Conservation (phyloP, 2,113 vertebrate species). For the Agelaius tricolor region DNA sequence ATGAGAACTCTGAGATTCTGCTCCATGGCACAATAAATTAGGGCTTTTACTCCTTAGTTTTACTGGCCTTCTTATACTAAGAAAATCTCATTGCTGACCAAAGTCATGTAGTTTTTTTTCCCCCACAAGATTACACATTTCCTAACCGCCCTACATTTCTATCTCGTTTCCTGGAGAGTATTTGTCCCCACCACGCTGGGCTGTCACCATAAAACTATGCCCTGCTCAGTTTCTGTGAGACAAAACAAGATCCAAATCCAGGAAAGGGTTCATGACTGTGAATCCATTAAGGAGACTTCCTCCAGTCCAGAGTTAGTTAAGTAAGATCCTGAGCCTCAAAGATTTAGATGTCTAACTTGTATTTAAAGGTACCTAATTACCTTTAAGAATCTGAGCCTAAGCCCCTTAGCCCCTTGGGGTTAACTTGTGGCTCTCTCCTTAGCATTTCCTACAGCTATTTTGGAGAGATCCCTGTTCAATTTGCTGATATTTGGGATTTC, state of each 20-base stretch:
- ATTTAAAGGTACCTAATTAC: constrained; percentile 63
- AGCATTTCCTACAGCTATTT: background rate
- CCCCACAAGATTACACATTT: background rate
- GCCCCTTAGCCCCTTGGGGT: constrained; percentile 9
- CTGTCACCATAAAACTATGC: background rate
- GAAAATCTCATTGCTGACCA: background rate
- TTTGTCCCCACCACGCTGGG: rapidly evolving
- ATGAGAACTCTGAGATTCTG: background rate
- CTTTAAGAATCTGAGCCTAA: constrained; percentile 50
- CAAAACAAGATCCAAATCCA: background rate
- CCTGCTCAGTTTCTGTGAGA: background rate
- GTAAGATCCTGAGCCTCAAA: constrained; percentile 43
- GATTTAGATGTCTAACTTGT: constrained; percentile 59
- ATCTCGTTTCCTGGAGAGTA: background rate
- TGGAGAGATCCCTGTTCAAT: background rate
- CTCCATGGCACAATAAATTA: background rate
- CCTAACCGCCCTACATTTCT: background rate
- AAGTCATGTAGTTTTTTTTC: background rate
- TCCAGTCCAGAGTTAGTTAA: constrained; percentile 27
- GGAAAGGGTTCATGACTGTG: background rate
- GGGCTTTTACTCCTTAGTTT: background rate
- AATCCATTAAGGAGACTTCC: constrained; percentile 31
- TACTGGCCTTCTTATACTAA: background rate
- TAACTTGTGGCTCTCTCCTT: constrained; percentile 24
- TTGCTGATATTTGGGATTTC: background rate